phyloP scores from a whole-genome alignment of 2,113 vertebrate species.

The Oncorhynchus nerka region DNA sequence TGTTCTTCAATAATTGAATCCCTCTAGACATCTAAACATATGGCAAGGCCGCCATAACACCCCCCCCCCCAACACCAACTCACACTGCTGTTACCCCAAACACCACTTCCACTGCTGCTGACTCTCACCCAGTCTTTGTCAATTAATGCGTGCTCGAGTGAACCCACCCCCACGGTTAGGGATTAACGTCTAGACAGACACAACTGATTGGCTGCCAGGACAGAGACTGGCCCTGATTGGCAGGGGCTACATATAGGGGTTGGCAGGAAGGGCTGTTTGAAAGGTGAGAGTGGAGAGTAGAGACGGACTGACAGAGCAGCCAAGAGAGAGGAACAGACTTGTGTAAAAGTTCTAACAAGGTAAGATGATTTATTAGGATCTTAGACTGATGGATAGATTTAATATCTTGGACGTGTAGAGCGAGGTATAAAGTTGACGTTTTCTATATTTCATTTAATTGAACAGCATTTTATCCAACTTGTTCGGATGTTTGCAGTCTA shows the following conservation, averaged over 20 bases:
- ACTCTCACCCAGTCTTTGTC: constrained; percentile 18
- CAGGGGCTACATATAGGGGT: constrained; percentile 67
- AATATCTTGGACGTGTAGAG: background rate
- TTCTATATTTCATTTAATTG: background rate
- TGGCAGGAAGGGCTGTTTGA: constrained; percentile 50
- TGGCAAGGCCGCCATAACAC: constrained; percentile 16
- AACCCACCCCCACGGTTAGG: constrained; percentile 32
- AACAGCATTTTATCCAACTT: background rate
- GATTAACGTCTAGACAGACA: constrained; percentile 61
- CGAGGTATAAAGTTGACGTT: background rate
- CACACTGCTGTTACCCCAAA: background rate
- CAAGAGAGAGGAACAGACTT: constrained; percentile 59
- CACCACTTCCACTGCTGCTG: background rate
- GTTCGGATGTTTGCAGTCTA: background rate
- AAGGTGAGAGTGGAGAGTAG: constrained; percentile 61
- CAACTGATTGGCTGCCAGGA: constrained; percentile 64
- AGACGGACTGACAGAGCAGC: constrained; percentile 42
- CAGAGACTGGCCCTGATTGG: constrained; percentile 58
- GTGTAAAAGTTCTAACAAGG: constrained; percentile 66
- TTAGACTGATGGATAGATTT: too few relatives aligned
- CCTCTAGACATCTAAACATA: background rate
- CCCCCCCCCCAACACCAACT: background rate
- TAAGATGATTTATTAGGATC: constrained; percentile 49
- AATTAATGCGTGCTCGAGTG: constrained; percentile 47
- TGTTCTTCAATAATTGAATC: background rate